Conservation (phyloP, 2,113 vertebrate genomes). For the Oreotrochilus melanogaster region DNA sequence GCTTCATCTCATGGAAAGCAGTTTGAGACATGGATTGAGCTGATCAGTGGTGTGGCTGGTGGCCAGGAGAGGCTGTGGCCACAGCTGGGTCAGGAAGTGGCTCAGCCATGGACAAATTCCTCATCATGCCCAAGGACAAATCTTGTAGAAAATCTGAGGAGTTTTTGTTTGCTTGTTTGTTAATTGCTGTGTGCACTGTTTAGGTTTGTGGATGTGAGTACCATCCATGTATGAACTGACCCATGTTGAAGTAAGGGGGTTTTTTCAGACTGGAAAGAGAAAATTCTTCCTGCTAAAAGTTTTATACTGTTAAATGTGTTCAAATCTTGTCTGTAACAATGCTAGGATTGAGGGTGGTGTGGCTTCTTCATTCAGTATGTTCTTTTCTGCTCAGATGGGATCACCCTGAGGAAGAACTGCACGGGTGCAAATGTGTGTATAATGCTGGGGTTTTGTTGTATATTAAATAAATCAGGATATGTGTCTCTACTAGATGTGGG, state of each 20-base stretch:
- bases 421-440: rapidly evolving
- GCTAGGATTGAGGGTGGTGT: neutral
- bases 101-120: neutral
- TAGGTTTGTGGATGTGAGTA: neutral
- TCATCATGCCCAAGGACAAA: neutral
- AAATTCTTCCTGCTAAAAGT: neutral
- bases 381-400: neutral
- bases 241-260: neutral
- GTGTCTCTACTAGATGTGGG: neutral
- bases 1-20: neutral
- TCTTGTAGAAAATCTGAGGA: neutral
- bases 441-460: neutral
- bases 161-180: neutral
- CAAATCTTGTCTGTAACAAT: neutral
- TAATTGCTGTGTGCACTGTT: neutral
- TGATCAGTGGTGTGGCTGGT: rapidly evolving
- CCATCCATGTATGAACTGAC: rapidly evolving
- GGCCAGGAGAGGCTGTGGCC: neutral
- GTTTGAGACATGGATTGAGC: neutral
- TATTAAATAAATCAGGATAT: neutral
- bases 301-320: neutral
- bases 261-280: neutral
- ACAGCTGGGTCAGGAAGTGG: neutral
- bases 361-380: neutral
- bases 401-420: neutral